These are phyloP conservation scores for Hypomecis punctinalis DNA, from an alignment of 2,888 invertebrate genomes.

Conservation along the genomic window DNA sequence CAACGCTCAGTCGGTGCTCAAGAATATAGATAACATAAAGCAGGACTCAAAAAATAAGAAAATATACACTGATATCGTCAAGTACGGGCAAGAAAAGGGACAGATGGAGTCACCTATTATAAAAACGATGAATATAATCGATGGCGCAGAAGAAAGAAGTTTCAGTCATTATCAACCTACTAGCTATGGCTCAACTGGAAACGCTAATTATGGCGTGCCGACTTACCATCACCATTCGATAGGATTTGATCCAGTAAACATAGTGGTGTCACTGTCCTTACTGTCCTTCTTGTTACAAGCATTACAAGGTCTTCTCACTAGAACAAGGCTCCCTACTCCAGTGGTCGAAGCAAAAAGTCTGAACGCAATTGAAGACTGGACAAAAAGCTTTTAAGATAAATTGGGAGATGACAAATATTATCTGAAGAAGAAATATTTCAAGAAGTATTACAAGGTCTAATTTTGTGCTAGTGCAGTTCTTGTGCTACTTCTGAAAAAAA, in stretches of 20 bases:
- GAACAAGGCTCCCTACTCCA: slow-evolving; percentile 71
- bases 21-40: slow-evolving; percentile 67
- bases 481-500: too few species aligned
- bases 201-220: slow-evolving; percentile 60
- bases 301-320: slow-evolving; percentile 70
- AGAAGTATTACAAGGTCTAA: slow-evolving; percentile 52
- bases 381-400: slow-evolving; percentile 60
- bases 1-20: slow-evolving; percentile 70
- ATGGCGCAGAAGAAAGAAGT: slow-evolving; percentile 58
- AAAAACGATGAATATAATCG: slow-evolving; percentile 50
- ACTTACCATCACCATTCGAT: slow-evolving; percentile 81
- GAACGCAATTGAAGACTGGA: slow-evolving; percentile 61
- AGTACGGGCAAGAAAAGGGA: slow-evolving; percentile 45
- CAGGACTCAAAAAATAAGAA: slow-evolving; percentile 44
- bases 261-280: slow-evolving; percentile 77
- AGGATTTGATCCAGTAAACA: slow-evolving; percentile 81
- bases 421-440: slow-evolving; percentile 62
- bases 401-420: slow-evolving; percentile 57
- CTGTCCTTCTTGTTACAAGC: slow-evolving; percentile 78
- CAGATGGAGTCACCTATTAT: slow-evolving; percentile 68
- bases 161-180: slow-evolving; percentile 67
- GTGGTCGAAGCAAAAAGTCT: slow-evolving; percentile 70
- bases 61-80: slow-evolving; percentile 22
- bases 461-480: not conserved
- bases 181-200: slow-evolving; percentile 68